Conservation (phyloP, 1,140 invertebrate genomes). For the Conopomorpha cramerella region DNA sequence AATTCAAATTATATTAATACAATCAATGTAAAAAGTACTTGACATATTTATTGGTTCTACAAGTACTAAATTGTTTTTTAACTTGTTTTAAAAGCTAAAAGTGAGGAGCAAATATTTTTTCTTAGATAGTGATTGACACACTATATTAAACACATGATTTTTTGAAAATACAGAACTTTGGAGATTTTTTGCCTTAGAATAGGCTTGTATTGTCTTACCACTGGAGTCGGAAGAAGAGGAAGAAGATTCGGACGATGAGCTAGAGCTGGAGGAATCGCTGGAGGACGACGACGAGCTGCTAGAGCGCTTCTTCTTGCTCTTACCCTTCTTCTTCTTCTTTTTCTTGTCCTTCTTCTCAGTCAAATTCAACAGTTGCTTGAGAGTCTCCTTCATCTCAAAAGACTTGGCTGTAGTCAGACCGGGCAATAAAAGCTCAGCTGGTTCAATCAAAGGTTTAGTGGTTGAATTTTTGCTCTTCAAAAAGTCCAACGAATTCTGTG, state of each 20-base stretch:
- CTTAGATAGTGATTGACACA: too few relatives aligned
- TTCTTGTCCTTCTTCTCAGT: slow-evolving; percentile 70
- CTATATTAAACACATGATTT: too few relatives aligned
- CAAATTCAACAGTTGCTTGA: slow-evolving; percentile 65
- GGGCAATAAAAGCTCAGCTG: slow-evolving; percentile 62
- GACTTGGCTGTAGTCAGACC: slow-evolving; percentile 56
- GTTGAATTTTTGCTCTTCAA: slow-evolving; percentile 69
- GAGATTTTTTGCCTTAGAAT: too few relatives aligned
- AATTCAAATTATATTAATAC: too few relatives aligned
- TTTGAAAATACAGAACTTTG: too few relatives aligned
- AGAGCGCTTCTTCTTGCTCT: slow-evolving; percentile 70
- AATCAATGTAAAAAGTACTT: too few relatives aligned
- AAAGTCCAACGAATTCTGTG: slow-evolving; percentile 78
- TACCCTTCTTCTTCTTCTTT: slow-evolving; percentile 75
- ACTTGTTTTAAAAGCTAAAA: too few relatives aligned
- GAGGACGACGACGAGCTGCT: slow-evolving; percentile 69
- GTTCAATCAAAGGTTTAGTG: slow-evolving; percentile 63
- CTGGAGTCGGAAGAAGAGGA: slow-evolving; percentile 63
- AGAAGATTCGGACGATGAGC: slow-evolving; percentile 67
- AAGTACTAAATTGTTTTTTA: too few relatives aligned
- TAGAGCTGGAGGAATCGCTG: slow-evolving; percentile 66
- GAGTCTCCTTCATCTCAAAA: slow-evolving; percentile 66
- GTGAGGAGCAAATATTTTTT: too few relatives aligned
- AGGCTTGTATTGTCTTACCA: too few relatives aligned
- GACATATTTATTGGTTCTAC: too few relatives aligned